A percentile compares a stretch with the other conserved stretches of the same genome.
Conservation (phyloP, 2,888 invertebrate species). For the Tinea trinotella region DNA sequence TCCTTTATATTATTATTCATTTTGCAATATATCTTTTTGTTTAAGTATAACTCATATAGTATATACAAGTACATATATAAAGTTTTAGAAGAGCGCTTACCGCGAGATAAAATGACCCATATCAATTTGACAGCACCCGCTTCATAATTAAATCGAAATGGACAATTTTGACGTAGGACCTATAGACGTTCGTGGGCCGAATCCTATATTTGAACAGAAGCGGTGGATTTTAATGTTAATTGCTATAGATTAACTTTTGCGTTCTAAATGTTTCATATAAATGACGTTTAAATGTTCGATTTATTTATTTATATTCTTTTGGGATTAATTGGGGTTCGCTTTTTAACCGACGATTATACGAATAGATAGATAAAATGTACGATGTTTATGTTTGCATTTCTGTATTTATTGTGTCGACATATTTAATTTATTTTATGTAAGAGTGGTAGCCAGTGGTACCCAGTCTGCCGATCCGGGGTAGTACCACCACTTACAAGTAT, state of each 20-base stretch:
- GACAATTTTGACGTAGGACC: constrained; percentile 4
- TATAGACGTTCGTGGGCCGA: not conserved
- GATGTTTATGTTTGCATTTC: too few species aligned
- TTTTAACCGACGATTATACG: too few species aligned
- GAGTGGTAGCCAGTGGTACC: too few species aligned
- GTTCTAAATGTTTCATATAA: not conserved
- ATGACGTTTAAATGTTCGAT: too few species aligned
- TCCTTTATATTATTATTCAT: not conserved
- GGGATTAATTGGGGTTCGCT: too few species aligned
- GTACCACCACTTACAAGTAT: too few species aligned
- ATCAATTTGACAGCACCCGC: constrained; percentile 9
- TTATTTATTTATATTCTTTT: too few species aligned
- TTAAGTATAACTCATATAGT: not conserved
- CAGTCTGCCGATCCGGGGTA: too few species aligned
- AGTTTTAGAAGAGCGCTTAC: not conserved
- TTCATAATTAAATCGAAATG: constrained; percentile 13
- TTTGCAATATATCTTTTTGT: not conserved
- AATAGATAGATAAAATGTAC: too few species aligned
- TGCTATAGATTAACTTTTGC: not conserved
- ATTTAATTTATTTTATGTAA: too few species aligned
- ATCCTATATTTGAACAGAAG: not conserved
- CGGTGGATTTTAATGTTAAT: not conserved
- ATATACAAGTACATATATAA: too few species aligned
- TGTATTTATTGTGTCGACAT: too few species aligned
- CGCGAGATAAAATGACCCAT: constrained; percentile 9